Percentiles rank a stretch among this genome's conserved stretches.
Evolutionary conservation across 2,888 invertebrate species (phyloP).

Genomic region (Acleris literana): DNA sequence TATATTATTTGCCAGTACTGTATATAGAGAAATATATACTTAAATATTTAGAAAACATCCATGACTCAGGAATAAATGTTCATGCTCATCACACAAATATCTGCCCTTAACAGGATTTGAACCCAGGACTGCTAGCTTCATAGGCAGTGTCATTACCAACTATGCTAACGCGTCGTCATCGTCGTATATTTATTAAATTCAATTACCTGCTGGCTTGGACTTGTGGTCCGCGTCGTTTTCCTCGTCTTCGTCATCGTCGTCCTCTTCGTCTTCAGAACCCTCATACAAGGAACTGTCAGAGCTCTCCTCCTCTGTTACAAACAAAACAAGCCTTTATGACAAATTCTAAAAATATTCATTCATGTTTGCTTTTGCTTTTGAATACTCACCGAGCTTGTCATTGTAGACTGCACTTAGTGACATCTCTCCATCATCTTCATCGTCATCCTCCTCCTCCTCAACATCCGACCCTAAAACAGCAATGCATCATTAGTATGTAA

Average conservation of each 20-base stretch:
- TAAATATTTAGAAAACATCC: too few species aligned
- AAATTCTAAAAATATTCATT: background rate
- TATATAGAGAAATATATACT: too few species aligned
- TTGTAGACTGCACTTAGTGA: conserved; percentile 88
- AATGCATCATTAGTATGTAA: conserved; percentile 39
- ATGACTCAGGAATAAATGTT: too few species aligned
- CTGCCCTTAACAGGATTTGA: too few species aligned
- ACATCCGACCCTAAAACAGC: conserved; percentile 79
- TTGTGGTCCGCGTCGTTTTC: conserved; percentile 78
- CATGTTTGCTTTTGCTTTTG: too few species aligned
- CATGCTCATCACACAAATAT: too few species aligned
- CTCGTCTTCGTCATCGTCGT: conserved; percentile 69
- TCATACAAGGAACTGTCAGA: conserved; percentile 75
- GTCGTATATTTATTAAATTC: too few species aligned
- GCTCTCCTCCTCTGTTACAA: conserved; percentile 72
- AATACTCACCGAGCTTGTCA: conserved; percentile 83
- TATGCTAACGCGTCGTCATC: too few species aligned
- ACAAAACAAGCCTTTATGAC: background rate
- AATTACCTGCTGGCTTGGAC: conserved; percentile 64
- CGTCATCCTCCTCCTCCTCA: conserved; percentile 86
- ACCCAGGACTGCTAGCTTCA: too few species aligned
- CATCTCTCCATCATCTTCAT: conserved; percentile 86
- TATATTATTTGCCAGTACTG: too few species aligned
- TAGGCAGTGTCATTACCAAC: too few species aligned
- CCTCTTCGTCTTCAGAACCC: conserved; percentile 76